Evolutionary conservation across 2,113 vertebrate species (phyloP).

Genomic region (Quiscalus mexicanus): DNA sequence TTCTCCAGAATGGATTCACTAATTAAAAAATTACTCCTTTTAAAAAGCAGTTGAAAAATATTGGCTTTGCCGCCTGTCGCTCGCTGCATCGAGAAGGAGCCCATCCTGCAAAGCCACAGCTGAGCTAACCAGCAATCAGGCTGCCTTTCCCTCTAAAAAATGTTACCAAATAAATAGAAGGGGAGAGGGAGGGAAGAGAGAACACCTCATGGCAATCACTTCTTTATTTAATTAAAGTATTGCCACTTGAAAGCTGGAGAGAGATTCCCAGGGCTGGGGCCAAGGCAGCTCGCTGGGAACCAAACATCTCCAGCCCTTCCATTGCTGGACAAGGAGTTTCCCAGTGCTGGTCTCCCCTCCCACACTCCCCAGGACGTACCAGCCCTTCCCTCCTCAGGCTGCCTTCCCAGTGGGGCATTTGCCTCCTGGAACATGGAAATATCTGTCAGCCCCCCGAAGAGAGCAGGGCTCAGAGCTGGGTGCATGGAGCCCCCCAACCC

Average conservation of each 20-base stretch:
- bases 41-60: constrained; percentile 23
- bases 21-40: constrained; percentile 50
- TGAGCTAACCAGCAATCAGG: background rate
- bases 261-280: background rate
- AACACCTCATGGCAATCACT: accelerated
- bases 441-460: accelerated
- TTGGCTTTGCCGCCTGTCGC: background rate
- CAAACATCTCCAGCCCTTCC: background rate
- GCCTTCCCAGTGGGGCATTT: accelerated
- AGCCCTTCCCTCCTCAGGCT: background rate
- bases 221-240: background rate
- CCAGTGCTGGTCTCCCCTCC: accelerated
- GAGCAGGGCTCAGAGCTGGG: background rate
- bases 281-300: background rate
- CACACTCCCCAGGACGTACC: accelerated
- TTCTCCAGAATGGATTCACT: constrained; percentile 44
- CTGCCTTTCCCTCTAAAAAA: background rate
- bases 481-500: accelerated
- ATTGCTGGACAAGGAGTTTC: accelerated
- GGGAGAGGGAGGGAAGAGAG: background rate
- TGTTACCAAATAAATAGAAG: background rate
- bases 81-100: background rate
- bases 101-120: background rate
- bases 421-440: background rate
- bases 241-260: background rate